A percentile compares a stretch with the other conserved stretches of the same genome.
Evolutionary conservation across 2,797 vertebrate genomes (phyloP).

Genomic region (Sparus aurata): DNA sequence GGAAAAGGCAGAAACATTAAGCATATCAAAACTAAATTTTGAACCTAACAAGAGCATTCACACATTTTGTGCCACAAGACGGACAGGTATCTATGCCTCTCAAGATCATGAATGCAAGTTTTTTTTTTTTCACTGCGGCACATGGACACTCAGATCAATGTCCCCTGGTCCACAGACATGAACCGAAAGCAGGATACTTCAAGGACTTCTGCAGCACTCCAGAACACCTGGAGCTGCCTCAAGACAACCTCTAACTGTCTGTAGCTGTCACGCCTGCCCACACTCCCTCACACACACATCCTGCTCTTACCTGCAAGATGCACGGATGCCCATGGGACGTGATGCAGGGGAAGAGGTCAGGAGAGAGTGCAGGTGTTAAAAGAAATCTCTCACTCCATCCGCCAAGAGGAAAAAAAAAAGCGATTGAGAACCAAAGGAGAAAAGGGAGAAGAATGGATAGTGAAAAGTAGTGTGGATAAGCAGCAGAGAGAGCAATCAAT

Average conservation of each 20-base stretch:
- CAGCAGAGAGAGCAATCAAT: conserved; percentile 9
- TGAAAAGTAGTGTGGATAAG: conserved; percentile 41
- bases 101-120: conserved; percentile 5
- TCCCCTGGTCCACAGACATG: conserved; percentile 12
- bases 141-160: conserved; percentile 22
- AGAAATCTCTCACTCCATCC: conserved; percentile 72
- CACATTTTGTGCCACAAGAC: conserved; percentile 1
- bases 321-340: conserved; percentile 85
- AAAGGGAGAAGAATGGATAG: conserved; percentile 17
- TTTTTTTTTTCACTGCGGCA: conserved; percentile 15
- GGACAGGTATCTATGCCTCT: neutral
- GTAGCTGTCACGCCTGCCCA: neutral
- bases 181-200: conserved; percentile 27
- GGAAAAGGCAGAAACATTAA: neutral
- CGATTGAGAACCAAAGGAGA: neutral
- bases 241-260: conserved; percentile 11
- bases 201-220: conserved; percentile 47
- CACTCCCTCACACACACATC: neutral
- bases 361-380: conserved; percentile 58
- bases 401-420: conserved; percentile 25
- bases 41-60: neutral
- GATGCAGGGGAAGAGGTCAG: conserved; percentile 52
- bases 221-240: conserved; percentile 38
- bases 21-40: neutral
- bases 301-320: conserved; percentile 84